Evolutionary conservation across 2,888 invertebrate genomes (phyloP).

Genomic region (Andrena bicolor): DNA sequence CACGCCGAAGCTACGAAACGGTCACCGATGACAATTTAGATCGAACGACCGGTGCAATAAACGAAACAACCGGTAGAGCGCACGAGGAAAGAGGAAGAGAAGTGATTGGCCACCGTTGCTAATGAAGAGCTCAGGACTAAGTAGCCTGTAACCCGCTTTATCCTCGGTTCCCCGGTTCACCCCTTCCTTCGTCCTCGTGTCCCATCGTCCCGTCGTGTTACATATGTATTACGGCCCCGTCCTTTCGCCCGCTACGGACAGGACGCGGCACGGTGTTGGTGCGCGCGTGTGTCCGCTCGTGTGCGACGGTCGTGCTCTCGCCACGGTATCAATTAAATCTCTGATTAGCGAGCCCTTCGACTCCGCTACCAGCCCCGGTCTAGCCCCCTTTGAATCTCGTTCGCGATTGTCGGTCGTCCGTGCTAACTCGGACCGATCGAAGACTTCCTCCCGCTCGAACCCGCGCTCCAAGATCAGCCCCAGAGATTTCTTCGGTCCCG

Average conservation of each 20-base stretch:
- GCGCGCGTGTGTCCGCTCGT: constrained; percentile 53
- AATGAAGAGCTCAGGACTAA: constrained; percentile 82
- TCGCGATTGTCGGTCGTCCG: constrained; percentile 71
- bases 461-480: constrained; percentile 50
- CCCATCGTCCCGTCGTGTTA: constrained; percentile 77
- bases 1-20: constrained; percentile 20
- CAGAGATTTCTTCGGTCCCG: constrained; percentile 44
- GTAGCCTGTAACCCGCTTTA: constrained; percentile 79
- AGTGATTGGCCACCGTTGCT: constrained; percentile 76
- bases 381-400: constrained; percentile 75
- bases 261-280: constrained; percentile 44
- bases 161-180: constrained; percentile 63
- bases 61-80: constrained; percentile 63
- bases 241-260: constrained; percentile 72
- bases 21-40: constrained; percentile 67
- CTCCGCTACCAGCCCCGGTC: constrained; percentile 65
- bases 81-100: constrained; percentile 53
- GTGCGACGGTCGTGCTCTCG: constrained; percentile 76
- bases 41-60: constrained; percentile 62
- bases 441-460: constrained; percentile 52
- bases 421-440: constrained; percentile 71
- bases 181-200: constrained; percentile 65
- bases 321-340: constrained; percentile 82
- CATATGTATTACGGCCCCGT: constrained; percentile 81
- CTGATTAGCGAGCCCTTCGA: constrained; percentile 80